Evolutionary conservation across 2,113 vertebrate genomes (phyloP), one percentile per base, ranked within the genome.

Genomic region (Eleginops maclovinus): DNA sequence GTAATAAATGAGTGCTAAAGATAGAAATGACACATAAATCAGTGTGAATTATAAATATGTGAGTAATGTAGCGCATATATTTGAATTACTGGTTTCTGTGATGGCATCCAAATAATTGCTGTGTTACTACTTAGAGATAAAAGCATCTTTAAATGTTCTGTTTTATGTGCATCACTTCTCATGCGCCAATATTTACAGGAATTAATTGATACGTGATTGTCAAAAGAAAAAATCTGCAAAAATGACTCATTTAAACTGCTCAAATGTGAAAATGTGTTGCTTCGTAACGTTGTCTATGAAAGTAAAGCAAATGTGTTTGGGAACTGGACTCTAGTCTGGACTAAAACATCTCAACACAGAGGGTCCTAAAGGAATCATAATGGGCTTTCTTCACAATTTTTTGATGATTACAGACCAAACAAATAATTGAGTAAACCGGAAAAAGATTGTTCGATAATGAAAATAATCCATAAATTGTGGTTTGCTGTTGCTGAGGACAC

Each of bases 41-140:
- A 43, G 15, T n/a, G 15, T 55, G 21, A 77, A 80, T 8, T 11
- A 50, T 43, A 10, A 31, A 59, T 44, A 14, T 44, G 63, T 76
- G 40, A 75, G 36, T 63, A 43, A 5, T 1, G 51, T 50, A 21
- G 3, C 15, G 11, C 36, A 24, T 19, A n/a, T 43, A 65, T 53
- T 59, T 58, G 11, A 65, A 21, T 54, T 64, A n/a, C 12, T 36
- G 31, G 43, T 72, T 59, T 75, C 50, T 75, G 17, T 75, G 63
- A 51, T 21, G 41, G 5, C 53, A 40, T 68, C 21, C 41, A n/a
- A 51, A n/a, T 15, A 47, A 60, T 59, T 26, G n/a, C 17, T 62
- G 54, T 62, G 54, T 67, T 65, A 61, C 40, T 63, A 53, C 43
- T 72, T 21, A 67, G 43, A 54, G 16, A 59, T 62, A 1, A 46